These are phyloP conservation scores for Spinus pinus DNA, from an alignment of 2,797 vertebrate genomes.

Conservation along the genomic window DNA sequence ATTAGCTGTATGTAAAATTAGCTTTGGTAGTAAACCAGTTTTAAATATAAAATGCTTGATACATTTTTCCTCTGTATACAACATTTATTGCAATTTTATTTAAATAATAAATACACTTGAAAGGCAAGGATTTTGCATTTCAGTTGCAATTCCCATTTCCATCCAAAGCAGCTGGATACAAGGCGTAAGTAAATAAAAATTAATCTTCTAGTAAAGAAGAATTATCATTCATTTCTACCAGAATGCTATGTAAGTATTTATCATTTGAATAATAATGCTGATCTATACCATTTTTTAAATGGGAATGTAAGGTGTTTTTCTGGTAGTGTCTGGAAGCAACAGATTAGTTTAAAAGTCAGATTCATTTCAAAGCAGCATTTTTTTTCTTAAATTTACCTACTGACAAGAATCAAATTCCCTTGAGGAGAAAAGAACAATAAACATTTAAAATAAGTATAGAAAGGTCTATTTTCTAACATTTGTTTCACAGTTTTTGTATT, in stretches of 20 bases:
- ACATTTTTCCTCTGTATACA: not conserved
- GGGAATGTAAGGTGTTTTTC: not conserved
- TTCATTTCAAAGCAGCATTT: not conserved
- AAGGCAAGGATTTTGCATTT: not conserved
- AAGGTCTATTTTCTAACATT: rapidly evolving
- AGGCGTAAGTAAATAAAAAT: not conserved
- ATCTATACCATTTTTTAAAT: not conserved
- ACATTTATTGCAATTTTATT: not conserved
- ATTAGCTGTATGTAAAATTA: conserved; percentile 26
- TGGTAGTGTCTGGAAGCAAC: not conserved
- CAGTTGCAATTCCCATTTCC: not conserved
- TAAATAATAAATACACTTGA: not conserved
- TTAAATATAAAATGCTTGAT: not conserved
- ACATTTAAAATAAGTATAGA: not conserved
- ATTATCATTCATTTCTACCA: not conserved
- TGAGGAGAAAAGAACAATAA: not conserved
- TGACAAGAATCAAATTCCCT: not conserved
- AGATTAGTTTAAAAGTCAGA: not conserved
- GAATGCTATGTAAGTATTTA: not conserved
- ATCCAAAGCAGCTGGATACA: not conserved
- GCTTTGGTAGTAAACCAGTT: not conserved
- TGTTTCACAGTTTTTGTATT: rapidly evolving
- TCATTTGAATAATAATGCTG: not conserved
- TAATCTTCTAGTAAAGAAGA: conserved; percentile 2
- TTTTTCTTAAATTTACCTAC: not conserved